Evolutionary conservation across 2,888 invertebrate species (phyloP).

Genomic region (Agriopis aurantiaria): DNA sequence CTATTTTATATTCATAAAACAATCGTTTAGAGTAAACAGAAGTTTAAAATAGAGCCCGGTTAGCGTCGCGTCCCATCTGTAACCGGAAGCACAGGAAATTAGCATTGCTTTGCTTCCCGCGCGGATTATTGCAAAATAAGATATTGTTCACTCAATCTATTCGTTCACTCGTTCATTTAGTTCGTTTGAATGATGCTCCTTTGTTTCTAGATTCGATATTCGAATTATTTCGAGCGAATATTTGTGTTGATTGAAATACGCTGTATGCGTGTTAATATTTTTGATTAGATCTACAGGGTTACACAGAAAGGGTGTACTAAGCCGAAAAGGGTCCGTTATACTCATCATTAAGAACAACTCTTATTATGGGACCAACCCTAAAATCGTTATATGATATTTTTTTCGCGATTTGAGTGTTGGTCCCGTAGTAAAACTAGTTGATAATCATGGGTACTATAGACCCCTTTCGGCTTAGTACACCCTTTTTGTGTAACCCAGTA

Average conservation of each 20-base stretch:
- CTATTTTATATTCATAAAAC: conserved; percentile 63
- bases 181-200: conserved; percentile 75
- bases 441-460: no score
- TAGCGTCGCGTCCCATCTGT: conserved; percentile 74
- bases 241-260: conserved; percentile 46
- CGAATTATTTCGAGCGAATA: conserved; percentile 57
- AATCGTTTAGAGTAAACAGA: conserved; percentile 67
- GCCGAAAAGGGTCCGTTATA: no score
- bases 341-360: no score
- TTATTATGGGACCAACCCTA: no score
- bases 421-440: no score
- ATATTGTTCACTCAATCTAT: conserved; percentile 84
- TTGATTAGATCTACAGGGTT: conserved; percentile 32
- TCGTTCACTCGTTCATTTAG: conserved; percentile 73
- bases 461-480: no score
- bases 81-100: conserved; percentile 75
- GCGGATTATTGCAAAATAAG: conserved; percentile 84
- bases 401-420: no score
- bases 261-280: conserved; percentile 36
- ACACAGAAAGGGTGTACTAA: no score
- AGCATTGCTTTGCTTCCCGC: conserved; percentile 78
- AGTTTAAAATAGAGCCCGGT: conserved; percentile 70
- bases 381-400: no score
- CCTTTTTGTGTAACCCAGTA: no score
- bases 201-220: conserved; percentile 70